Evolutionary conservation across 1,140 invertebrate genomes (phyloP).

Genomic region (Drosophila paulistorum): DNA sequence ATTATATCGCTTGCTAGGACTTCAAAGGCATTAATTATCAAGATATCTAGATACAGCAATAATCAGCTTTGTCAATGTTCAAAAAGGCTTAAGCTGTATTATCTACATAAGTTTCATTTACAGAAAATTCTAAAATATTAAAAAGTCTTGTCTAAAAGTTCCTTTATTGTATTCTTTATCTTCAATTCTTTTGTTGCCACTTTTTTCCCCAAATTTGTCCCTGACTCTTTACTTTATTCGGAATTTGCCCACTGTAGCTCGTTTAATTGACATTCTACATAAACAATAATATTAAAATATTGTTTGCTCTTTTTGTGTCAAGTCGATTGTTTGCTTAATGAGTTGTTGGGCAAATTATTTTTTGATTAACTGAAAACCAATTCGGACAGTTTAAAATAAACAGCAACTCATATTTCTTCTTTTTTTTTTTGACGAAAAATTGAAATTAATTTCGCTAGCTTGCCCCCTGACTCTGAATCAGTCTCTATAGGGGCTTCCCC

Average conservation of each 20-base stretch:
- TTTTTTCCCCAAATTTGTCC: too few relatives aligned
- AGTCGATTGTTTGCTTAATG: constrained; percentile 33
- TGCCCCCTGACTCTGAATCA: neutral
- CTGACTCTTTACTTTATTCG: neutral
- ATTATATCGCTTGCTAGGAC: too few relatives aligned
- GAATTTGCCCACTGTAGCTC: neutral
- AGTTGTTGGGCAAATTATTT: constrained; percentile 22
- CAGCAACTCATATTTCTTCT: neutral
- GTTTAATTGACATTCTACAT: constrained; percentile 1
- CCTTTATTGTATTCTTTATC: too few relatives aligned
- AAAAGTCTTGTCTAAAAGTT: too few relatives aligned
- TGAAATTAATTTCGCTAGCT: constrained; percentile 40
- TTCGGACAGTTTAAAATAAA: constrained; percentile 25
- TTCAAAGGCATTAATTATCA: too few relatives aligned
- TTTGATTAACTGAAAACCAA: constrained; percentile 23
- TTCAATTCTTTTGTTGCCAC: too few relatives aligned
- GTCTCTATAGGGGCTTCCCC: neutral
- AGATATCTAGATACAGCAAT: too few relatives aligned
- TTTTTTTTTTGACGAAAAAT: constrained; percentile 15
- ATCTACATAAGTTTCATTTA: too few relatives aligned
- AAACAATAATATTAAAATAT: constrained; percentile 6
- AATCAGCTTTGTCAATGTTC: too few relatives aligned
- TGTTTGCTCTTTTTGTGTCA: constrained; percentile 10
- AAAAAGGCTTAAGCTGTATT: too few relatives aligned
- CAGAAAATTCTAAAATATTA: too few relatives aligned